phyloP scores from a whole-genome alignment of 2,113 vertebrate species.

The Verasper variegatus region DNA sequence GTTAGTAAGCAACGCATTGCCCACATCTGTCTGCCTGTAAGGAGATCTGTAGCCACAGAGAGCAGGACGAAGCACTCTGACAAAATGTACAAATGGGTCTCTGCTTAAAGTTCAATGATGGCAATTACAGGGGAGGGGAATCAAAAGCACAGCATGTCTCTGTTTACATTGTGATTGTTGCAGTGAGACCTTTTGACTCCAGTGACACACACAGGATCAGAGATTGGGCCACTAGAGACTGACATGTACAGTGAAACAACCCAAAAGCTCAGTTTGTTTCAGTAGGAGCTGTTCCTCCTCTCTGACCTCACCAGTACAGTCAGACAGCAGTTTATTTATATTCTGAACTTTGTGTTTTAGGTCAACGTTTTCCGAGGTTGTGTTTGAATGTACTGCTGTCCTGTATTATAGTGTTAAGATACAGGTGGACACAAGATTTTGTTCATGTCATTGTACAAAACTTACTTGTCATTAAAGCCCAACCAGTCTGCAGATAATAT shows the following conservation, averaged over 20 bases:
- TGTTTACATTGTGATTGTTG: slow-evolving; percentile 17
- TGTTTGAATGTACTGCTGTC: no score
- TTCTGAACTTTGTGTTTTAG: no score
- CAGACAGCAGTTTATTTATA: no score
- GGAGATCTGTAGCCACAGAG: neutral
- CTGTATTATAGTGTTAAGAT: no score
- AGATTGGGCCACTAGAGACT: neutral
- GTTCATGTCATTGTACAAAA: no score
- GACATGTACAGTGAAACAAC: neutral
- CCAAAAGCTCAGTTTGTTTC: neutral
- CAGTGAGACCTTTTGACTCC: slow-evolving; percentile 3
- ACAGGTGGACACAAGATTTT: no score
- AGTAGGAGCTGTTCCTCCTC: neutral
- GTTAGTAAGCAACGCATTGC: slow-evolving; percentile 74
- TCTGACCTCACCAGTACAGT: no score
- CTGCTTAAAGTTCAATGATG: neutral
- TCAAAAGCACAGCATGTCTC: neutral
- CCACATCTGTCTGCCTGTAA: neutral
- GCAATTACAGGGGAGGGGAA: neutral
- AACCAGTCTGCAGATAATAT: no score
- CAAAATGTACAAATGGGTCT: neutral
- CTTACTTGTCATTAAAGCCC: no score
- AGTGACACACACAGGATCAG: neutral
- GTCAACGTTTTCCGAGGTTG: no score
- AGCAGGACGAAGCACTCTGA: neutral